These are phyloP conservation scores for Dynastes grantii DNA, from an alignment of 2,888 invertebrate genomes.

Conservation along the genomic window DNA sequence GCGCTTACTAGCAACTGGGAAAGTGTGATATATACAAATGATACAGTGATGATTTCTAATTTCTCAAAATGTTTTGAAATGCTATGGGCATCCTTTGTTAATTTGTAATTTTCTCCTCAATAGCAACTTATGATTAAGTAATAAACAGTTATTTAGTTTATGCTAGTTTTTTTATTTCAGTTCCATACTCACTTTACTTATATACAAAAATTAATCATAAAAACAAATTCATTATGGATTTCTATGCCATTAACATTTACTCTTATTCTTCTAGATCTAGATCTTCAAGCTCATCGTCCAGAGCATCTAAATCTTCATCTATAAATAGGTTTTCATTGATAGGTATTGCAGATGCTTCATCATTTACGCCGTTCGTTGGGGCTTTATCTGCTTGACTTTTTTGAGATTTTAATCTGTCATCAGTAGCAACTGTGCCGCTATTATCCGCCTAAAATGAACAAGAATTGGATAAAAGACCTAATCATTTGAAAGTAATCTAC, in stretches of 20 bases:
- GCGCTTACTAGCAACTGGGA: conserved; percentile 63
- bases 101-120: not conserved
- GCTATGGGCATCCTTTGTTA: conserved; percentile 58
- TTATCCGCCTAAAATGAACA: conserved; percentile 77
- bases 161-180: conserved; percentile 46
- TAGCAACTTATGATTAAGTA: conserved; percentile 22
- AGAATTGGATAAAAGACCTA: too few relatives aligned
- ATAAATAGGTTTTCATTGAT: conserved; percentile 96
- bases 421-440: conserved; percentile 81
- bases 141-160: conserved; percentile 13
- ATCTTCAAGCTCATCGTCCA: conserved; percentile 88
- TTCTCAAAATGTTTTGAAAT: conserved; percentile 63
- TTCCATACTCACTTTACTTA: conserved; percentile 31
- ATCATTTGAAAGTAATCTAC: conserved; percentile 66
- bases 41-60: conserved; percentile 58
- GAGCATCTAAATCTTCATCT: conserved; percentile 85
- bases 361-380: conserved; percentile 59
- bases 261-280: conserved; percentile 80
- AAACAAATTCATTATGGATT: conserved; percentile 1
- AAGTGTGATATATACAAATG: conserved; percentile 61
- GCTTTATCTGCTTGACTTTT: conserved; percentile 61
- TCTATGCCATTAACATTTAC: not conserved
- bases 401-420: conserved; percentile 75
- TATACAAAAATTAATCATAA: conserved; percentile 49
- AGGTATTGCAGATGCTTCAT: conserved; percentile 78